Percentiles rank a stretch among this genome's conserved stretches.
Evolutionary conservation across 2,797 vertebrate genomes (phyloP).

Genomic region (Lophotriccus pileatus): DNA sequence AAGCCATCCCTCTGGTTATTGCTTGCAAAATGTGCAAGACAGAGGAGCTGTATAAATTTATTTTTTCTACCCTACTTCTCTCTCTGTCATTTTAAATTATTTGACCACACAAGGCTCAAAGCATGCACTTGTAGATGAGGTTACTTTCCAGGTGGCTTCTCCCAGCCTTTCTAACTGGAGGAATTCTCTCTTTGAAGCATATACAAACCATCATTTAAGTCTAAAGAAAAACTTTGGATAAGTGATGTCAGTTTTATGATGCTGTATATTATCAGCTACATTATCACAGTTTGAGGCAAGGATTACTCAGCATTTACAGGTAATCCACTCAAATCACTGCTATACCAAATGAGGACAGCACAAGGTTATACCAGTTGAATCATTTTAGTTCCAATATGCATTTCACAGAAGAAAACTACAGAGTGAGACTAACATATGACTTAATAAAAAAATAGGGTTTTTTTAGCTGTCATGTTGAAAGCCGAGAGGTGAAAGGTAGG

Average conservation of each 20-base stretch:
- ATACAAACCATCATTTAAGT: slow-evolving; percentile 51
- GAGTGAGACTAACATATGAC: not conserved
- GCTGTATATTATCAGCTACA: slow-evolving; percentile 53
- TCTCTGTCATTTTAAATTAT: not conserved
- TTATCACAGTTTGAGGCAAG: slow-evolving; percentile 41
- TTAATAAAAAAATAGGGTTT: not conserved
- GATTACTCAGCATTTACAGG: slow-evolving; percentile 47
- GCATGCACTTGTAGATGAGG: not conserved
- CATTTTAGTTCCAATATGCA: not conserved
- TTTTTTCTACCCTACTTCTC: slow-evolving; percentile 21
- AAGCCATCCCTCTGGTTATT: not conserved
- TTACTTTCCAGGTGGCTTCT: slow-evolving; percentile 46
- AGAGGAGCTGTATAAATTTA: not conserved
- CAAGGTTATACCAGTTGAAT: slow-evolving; percentile 25
- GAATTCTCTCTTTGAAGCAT: slow-evolving; percentile 49
- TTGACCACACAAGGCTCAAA: slow-evolving; percentile 24
- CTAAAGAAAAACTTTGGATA: slow-evolving; percentile 45
- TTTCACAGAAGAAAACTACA: not conserved
- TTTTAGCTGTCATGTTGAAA: not conserved
- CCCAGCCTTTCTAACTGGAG: slow-evolving; percentile 18
- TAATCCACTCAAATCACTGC: slow-evolving; percentile 54
- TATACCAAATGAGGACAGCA: slow-evolving; percentile 20
- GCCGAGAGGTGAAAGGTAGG: not conserved
- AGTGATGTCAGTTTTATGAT: slow-evolving; percentile 62
- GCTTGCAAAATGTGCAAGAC: not conserved